Conservation (phyloP, 2,797 vertebrate species). For the Hypotaenidia philippensis region DNA sequence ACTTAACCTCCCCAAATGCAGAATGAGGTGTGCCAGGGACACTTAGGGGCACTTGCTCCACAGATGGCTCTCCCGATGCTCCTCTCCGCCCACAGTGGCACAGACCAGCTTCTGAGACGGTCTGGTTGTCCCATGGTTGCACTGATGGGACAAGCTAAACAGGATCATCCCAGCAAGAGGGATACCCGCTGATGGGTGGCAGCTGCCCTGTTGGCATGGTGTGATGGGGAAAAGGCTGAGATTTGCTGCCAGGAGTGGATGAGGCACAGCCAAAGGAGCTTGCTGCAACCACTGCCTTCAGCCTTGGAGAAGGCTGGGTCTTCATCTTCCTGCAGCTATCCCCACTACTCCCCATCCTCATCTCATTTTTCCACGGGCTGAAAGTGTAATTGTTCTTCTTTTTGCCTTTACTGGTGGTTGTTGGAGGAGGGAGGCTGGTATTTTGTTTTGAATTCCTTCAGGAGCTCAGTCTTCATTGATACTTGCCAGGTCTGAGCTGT, state of each 20-base stretch:
- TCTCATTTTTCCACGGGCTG: fast-evolving
- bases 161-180: not conserved
- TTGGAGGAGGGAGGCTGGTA: not conserved
- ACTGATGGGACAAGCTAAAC: not conserved
- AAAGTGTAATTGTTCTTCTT: not conserved
- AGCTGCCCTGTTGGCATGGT: not conserved
- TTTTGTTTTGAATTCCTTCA: conserved; percentile 10
- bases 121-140: fast-evolving
- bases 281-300: not conserved
- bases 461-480: conserved; percentile 2
- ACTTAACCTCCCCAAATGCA: not conserved
- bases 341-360: not conserved
- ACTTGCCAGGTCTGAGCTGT: conserved; percentile 6
- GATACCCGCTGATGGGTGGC: fast-evolving
- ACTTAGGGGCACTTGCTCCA: not conserved
- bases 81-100: not conserved
- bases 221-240: not conserved
- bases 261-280: not conserved
- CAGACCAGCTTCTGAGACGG: fast-evolving
- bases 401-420: not conserved
- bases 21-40: not conserved
- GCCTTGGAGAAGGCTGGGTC: not conserved
- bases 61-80: not conserved
- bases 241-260: not conserved
- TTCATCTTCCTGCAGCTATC: not conserved